Conservation (phyloP, 1,140 invertebrate genomes). For the Phenacoccus solenopsis region DNA sequence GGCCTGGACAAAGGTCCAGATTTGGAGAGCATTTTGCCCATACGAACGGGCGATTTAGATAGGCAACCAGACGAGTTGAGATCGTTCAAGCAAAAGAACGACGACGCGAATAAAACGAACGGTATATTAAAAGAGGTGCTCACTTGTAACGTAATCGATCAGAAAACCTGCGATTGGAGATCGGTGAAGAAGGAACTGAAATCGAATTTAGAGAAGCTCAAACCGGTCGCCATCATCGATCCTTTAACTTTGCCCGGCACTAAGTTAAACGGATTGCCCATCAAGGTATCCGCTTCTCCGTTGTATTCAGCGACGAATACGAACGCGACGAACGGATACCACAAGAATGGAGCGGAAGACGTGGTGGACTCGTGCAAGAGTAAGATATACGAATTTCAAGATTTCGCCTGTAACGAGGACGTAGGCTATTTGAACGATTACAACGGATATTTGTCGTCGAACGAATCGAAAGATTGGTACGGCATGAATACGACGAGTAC, state of each 20-base stretch:
- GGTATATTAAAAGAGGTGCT: neutral
- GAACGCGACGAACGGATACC: neutral
- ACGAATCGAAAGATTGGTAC: neutral
- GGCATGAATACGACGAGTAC: no score
- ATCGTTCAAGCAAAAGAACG: neutral
- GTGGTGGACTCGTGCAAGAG: neutral
- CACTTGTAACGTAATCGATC: neutral
- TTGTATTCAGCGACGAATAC: neutral
- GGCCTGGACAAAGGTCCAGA: neutral
- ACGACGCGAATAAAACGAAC: neutral
- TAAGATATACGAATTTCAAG: neutral
- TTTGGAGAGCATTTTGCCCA: neutral
- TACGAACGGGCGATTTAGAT: neutral
- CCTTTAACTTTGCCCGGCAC: neutral
- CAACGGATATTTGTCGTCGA: neutral
- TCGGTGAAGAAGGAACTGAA: neutral
- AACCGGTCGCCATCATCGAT: neutral
- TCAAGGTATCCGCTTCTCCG: neutral
- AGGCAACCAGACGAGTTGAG: neutral
- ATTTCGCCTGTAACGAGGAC: neutral
- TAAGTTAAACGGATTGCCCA: neutral
- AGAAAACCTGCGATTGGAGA: neutral
- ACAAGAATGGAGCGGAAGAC: neutral
- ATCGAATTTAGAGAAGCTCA: neutral
- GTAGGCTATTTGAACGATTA: neutral